A percentile compares a stretch with the other conserved stretches of the same genome.
Evolutionary conservation across 2,888 invertebrate species (phyloP).

Genomic region (Metellina segmentata): DNA sequence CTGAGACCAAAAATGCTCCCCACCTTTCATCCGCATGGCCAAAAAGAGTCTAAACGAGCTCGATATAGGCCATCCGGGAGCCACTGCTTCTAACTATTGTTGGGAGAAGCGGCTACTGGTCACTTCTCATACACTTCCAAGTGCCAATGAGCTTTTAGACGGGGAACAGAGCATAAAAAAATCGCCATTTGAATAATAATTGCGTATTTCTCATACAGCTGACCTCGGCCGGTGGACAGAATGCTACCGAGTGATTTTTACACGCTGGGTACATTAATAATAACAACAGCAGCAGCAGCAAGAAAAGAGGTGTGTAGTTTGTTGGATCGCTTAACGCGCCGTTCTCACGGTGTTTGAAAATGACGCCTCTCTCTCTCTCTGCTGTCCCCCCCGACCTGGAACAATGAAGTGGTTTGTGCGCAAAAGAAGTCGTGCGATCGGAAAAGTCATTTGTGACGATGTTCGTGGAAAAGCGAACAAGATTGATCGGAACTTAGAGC

Average conservation of each 20-base stretch:
- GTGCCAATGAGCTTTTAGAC: constrained; percentile 3
- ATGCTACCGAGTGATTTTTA: constrained; percentile 24
- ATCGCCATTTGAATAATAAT: constrained; percentile 29
- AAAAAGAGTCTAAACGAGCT: no score
- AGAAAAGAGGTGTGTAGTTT: constrained; percentile 38
- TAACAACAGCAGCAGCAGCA: not conserved
- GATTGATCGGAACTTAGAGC: constrained; percentile 7
- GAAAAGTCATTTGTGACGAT: constrained; percentile 15
- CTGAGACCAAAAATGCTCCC: constrained; percentile 11
- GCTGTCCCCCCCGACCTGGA: not conserved
- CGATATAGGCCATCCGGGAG: no score
- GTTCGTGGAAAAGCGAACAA: constrained; percentile 22
- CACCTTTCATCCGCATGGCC: constrained; percentile 17
- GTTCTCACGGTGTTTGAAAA: constrained; percentile 58
- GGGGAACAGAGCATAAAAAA: not conserved
- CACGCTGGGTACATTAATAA: not conserved
- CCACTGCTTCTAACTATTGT: not conserved
- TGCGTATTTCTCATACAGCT: constrained; percentile 28
- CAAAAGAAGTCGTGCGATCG: constrained; percentile 11
- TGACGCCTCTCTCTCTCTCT: constrained; percentile 1
- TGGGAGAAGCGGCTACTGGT: constrained; percentile 20
- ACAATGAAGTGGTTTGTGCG: constrained; percentile 35
- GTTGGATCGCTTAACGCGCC: constrained; percentile 17
- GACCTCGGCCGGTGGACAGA: constrained; percentile 34
- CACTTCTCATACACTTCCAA: not conserved